A percentile compares a stretch with the other conserved stretches of the same genome.
phyloP scores from a whole-genome alignment of 2,113 vertebrate genomes.

The Ophiodon elongatus region DNA sequence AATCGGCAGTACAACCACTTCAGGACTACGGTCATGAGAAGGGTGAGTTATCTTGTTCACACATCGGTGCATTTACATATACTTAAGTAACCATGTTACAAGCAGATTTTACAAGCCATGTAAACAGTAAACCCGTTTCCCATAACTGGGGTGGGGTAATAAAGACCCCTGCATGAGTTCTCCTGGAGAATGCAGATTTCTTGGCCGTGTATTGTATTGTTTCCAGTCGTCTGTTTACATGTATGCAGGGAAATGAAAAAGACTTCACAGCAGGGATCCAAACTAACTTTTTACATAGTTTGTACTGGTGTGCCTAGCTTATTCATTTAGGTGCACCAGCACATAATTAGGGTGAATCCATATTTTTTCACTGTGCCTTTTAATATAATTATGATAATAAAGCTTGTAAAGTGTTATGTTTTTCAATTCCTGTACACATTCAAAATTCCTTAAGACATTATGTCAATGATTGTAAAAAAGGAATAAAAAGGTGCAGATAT shows the following conservation, averaged over 20 bases:
- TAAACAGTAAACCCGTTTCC: neutral
- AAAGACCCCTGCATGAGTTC: neutral
- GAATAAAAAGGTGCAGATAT: no score
- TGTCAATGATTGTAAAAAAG: neutral
- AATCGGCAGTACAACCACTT: neutral
- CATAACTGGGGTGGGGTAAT: neutral
- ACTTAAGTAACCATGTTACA: neutral
- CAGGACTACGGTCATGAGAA: neutral
- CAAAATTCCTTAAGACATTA: neutral
- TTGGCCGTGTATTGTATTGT: no score
- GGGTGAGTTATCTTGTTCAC: neutral
- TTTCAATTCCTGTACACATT: no score
- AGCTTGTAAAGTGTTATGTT: no score
- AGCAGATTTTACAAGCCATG: neutral
- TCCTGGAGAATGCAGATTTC: neutral
- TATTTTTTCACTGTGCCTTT: no score
- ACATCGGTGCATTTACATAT: neutral
- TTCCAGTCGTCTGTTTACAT: neutral
- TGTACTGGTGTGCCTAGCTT: no score
- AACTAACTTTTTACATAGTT: no score
- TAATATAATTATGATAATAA: no score
- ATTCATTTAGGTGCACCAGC: no score
- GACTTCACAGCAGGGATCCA: neutral
- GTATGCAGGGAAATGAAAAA: neutral
- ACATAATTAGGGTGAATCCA: no score